Evolutionary conservation across 2,113 vertebrate genomes (phyloP).

Genomic region (Gasterosteus aculeatus): DNA sequence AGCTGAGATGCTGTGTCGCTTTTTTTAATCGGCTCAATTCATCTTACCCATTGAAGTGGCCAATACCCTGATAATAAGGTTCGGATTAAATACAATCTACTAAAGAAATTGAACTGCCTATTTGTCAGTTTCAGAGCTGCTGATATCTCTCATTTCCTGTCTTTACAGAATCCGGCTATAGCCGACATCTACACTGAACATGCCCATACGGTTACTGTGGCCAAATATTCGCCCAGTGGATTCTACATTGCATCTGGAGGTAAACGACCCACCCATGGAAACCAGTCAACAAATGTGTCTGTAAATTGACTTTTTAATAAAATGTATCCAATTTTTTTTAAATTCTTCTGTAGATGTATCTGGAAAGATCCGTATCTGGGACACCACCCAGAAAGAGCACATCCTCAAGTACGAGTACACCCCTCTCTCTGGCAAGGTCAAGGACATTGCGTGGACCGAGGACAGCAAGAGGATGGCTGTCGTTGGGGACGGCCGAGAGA

Average conservation of each 20-base stretch:
- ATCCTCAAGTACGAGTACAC: conserved; percentile 96
- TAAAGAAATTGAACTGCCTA: not conserved
- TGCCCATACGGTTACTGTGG: conserved; percentile 90
- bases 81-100: not conserved
- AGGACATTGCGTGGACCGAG: conserved; percentile 96
- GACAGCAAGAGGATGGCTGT: conserved; percentile 95
- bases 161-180: conserved; percentile 89
- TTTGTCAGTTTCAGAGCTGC: not conserved
- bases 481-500: conserved; percentile 94
- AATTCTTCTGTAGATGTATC: conserved; percentile 85
- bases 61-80: not conserved
- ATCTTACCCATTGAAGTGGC: not conserved
- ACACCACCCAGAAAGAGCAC: conserved; percentile 97
- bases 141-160: conserved; percentile 18
- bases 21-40: not conserved
- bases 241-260: conserved; percentile 98
- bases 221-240: conserved; percentile 94
- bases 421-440: conserved; percentile 90
- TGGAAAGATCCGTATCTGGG: conserved; percentile 97
- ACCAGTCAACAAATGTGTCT: not conserved
- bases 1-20: not conserved
- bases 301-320: not conserved
- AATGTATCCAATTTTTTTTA: not conserved
- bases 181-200: conserved; percentile 98
- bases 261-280: conserved; percentile 51